Percentiles rank a stretch among this genome's conserved stretches.
These are phyloP conservation scores for Mactromeris polynyma DNA, from an alignment of 2,888 invertebrate species.

Conservation along the genomic window DNA sequence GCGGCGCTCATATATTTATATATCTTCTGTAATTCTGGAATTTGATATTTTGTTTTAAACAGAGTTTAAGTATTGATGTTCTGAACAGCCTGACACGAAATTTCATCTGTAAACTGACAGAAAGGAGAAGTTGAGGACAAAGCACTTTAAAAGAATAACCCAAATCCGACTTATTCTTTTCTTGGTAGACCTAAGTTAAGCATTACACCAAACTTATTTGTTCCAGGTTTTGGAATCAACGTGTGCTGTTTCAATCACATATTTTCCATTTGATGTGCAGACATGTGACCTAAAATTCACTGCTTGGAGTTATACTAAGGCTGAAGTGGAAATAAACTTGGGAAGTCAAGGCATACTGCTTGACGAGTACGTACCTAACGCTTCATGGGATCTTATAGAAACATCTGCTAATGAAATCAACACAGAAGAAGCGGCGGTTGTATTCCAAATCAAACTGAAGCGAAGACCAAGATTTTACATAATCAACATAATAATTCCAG, in stretches of 20 bases:
- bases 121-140: no score
- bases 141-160: no score
- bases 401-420: conserved; percentile 7
- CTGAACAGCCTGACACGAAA: no score
- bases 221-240: conserved; percentile 34
- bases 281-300: conserved; percentile 19
- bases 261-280: conserved; percentile 28
- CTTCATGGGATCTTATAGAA: neutral
- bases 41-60: no score
- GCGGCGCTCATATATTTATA: no score
- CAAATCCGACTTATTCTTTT: no score
- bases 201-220: neutral
- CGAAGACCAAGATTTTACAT: conserved; percentile 35
- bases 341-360: neutral
- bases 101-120: no score
- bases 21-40: no score
- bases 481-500: conserved; percentile 30
- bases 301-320: conserved; percentile 18
- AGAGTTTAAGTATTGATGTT: no score
- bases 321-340: neutral
- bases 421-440: conserved; percentile 20
- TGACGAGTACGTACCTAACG: conserved; percentile 10
- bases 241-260: conserved; percentile 20
- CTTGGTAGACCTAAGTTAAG: no score
- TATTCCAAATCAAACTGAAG: conserved; percentile 21